A percentile compares a stretch with the other conserved stretches of the same genome.
phyloP scores from a whole-genome alignment of 2,113 vertebrate species.

The Oncorhynchus keta region DNA sequence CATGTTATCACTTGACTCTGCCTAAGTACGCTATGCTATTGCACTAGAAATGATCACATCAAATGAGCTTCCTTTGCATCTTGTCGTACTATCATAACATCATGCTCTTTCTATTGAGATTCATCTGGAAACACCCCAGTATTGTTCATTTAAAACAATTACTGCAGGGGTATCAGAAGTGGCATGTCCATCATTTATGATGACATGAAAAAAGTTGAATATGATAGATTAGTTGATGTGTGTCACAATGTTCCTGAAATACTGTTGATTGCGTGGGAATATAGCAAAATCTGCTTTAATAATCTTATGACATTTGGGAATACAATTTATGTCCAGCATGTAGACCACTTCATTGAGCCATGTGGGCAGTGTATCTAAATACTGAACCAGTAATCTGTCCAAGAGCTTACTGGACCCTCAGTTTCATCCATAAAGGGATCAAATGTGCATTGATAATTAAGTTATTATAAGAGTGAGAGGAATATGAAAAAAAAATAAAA shows the following conservation, averaged over 20 bases:
- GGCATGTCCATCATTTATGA: background rate
- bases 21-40: too few species aligned
- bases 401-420: constrained; percentile 20
- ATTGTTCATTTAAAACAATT: too few species aligned
- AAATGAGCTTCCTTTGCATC: too few species aligned
- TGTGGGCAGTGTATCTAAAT: constrained; percentile 7
- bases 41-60: too few species aligned
- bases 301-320: too few species aligned
- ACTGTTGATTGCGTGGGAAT: background rate
- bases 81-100: too few species aligned
- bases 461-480: background rate
- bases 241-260: background rate
- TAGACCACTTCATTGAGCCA: constrained; percentile 12
- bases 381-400: constrained; percentile 22
- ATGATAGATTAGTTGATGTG: background rate
- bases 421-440: constrained; percentile 19
- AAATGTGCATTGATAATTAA: constrained; percentile 30
- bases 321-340: background rate
- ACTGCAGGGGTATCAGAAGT: too few species aligned
- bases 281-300: background rate
- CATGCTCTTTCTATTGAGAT: too few species aligned
- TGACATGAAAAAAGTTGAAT: too few species aligned
- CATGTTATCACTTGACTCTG: background rate
- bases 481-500: background rate
- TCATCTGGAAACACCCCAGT: too few species aligned